Conservation (phyloP, 2,888 invertebrate genomes). For the Physocephala rufipes region DNA sequence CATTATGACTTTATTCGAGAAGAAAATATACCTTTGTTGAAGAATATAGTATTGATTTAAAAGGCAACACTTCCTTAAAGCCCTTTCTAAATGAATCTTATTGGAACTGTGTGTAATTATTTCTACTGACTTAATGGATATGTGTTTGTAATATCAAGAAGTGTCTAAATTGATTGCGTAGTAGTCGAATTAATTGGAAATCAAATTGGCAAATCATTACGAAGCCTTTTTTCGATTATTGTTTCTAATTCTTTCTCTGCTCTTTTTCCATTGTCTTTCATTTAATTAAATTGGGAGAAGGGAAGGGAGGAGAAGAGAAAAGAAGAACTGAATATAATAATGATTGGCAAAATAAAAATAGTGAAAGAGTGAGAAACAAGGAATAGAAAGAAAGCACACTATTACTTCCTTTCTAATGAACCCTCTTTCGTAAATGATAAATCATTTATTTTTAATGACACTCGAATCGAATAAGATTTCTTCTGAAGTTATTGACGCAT, state of each 20-base stretch:
- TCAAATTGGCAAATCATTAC: neutral
- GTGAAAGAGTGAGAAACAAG: no score
- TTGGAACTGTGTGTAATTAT: neutral
- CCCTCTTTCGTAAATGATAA: constrained; percentile 1
- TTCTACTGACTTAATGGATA: neutral
- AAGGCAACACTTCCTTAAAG: no score
- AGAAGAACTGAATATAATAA: neutral
- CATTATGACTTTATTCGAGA: no score
- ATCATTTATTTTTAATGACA: constrained; percentile 1
- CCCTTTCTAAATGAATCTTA: neutral
- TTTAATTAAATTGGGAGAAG: constrained; percentile 2
- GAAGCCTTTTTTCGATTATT: neutral
- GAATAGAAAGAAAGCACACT: no score
- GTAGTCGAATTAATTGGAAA: neutral
- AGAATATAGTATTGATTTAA: no score
- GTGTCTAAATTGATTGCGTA: neutral
- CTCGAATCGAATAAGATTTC: neutral
- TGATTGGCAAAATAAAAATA: no score
- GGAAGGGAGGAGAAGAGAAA: no score
- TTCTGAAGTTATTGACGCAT: no score
- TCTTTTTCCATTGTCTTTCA: neutral
- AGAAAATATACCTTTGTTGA: no score
- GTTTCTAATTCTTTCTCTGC: no score
- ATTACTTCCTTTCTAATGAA: neutral
- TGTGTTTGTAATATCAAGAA: neutral